Evolutionary conservation across 2,888 invertebrate genomes (phyloP).

Genomic region (Limnephilus auricula): DNA sequence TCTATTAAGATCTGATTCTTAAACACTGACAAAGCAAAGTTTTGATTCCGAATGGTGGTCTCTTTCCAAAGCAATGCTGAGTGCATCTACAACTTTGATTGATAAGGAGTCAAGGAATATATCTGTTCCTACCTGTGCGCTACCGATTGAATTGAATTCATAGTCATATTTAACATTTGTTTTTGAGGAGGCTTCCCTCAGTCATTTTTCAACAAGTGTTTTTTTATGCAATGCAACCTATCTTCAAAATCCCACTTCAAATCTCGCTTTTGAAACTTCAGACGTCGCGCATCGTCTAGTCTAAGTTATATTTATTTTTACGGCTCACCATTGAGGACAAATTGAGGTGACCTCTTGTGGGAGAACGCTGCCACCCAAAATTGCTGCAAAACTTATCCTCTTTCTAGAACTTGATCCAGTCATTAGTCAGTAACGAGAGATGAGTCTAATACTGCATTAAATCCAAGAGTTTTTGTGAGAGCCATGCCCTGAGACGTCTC

Average conservation of each 20-base stretch:
- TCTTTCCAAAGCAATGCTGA: too few species aligned
- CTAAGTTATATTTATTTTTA: not conserved
- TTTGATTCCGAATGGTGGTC: too few species aligned
- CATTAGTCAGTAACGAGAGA: conserved; percentile 27
- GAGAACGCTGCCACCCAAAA: not conserved
- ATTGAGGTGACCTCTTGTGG: not conserved
- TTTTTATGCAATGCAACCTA: not conserved
- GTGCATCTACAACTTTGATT: too few species aligned
- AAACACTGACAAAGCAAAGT: too few species aligned
- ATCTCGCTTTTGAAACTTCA: not conserved
- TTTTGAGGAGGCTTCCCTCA: too few species aligned
- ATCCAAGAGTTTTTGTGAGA: conserved; percentile 6
- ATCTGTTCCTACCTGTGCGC: too few species aligned
- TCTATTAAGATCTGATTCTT: too few species aligned
- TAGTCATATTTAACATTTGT: too few species aligned
- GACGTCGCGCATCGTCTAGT: not conserved
- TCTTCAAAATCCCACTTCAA: not conserved
- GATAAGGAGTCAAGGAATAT: too few species aligned
- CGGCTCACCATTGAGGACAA: not conserved
- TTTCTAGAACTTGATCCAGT: not conserved
- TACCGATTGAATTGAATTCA: too few species aligned
- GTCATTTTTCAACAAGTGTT: not conserved
- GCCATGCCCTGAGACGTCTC: not conserved
- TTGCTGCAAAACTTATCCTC: conserved; percentile 5
- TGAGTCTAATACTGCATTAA: conserved; percentile 8